Evolutionary conservation across 2,888 invertebrate genomes (phyloP), one percentile per base, ranked within the genome.

Genomic region (Clusia tigrina): DNA sequence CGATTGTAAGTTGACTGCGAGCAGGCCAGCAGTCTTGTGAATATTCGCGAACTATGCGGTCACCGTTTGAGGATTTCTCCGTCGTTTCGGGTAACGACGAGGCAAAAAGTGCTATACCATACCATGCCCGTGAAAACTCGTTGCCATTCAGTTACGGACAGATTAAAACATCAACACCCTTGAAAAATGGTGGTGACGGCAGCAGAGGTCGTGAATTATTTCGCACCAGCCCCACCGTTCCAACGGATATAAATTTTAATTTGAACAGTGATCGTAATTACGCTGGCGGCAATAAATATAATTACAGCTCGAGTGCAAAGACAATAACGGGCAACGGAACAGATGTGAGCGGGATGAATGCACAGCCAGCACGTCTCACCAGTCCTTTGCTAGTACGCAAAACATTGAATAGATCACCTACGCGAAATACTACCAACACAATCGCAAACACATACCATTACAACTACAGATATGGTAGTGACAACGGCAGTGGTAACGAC

Each of bases 141-240:
- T 89, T 92, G 76, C 95, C 95, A 67, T 95, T 95, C 85, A 92
- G 93, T 63, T 95, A 95, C 88, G 93, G 93, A 67, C 89, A 88
- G 67, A 88, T 89, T 69, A 80, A 76, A 71, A 71, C 82, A 42
- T 73, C 80, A 60, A 77, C 79, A 56, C 74, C 79, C 65, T 68
- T 67, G 61, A 66, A 63, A 24, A 42, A 23, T 32, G 26, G 26
- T 24, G 20, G 54, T 26, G 55, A 20, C 32, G 38, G 26, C 10
- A 22, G 2, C 20, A 37, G 54, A 52, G 55, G 2, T 2, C n/a
- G 48, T 51, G 6, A 12, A 12, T 23, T 2, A n/a, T 6, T 12
- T 32, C 6, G 32, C 32, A 32, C 32, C 6, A n/a, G 3, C n/a
- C 3, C 15, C n/a, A 3, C 42, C 15, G 12, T 9, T 32, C 15